Conservation (phyloP, 2,113 vertebrate species). For the Lophochroa leadbeateri region DNA sequence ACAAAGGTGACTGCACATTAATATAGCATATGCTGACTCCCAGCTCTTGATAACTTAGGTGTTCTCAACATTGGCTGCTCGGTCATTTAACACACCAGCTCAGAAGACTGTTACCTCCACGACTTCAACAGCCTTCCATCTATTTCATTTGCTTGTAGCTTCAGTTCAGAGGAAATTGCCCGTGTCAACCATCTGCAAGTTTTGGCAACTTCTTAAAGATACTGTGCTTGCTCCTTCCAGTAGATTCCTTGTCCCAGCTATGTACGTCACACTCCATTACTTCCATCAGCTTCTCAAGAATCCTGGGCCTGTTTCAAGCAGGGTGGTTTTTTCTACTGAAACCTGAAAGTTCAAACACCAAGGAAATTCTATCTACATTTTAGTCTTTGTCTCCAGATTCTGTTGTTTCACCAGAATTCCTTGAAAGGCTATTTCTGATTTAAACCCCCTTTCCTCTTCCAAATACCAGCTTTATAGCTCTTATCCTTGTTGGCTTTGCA, state of each 20-base stretch:
- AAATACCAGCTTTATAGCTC: background rate
- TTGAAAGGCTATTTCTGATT: background rate
- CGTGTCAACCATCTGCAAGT: background rate
- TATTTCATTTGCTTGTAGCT: background rate
- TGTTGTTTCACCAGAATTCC: conserved; percentile 41
- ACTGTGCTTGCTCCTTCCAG: background rate
- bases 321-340: conserved; percentile 1
- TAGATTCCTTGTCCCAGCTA: conserved; percentile 22
- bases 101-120: background rate
- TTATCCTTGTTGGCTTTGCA: conserved; percentile 7
- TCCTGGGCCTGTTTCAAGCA: conserved; percentile 17
- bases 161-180: background rate
- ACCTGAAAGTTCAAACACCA: conserved; percentile 10
- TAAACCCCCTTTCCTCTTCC: background rate
- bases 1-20: background rate
- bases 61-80: background rate
- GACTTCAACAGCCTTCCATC: background rate
- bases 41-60: background rate
- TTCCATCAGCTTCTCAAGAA: background rate
- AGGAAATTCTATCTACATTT: background rate
- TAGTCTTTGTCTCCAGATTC: background rate
- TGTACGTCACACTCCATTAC: conserved; percentile 31
- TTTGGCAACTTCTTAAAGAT: conserved; percentile 34
- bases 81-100: background rate
- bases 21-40: background rate